phyloP scores from a whole-genome alignment of 92 coral and sea anemone genomes.

The Siderastrea siderea region DNA sequence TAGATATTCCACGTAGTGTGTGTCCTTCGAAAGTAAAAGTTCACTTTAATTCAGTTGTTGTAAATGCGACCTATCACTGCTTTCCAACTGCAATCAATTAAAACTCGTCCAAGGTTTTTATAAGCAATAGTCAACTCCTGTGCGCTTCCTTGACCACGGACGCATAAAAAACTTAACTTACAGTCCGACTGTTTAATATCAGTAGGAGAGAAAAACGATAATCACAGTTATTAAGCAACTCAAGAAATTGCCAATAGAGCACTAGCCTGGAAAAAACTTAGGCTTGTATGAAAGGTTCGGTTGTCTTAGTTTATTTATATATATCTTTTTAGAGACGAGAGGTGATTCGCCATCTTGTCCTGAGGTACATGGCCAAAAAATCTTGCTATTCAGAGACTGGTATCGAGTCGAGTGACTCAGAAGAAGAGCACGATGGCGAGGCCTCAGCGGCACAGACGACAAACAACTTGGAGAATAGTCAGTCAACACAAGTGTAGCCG shows the following conservation, averaged over 20 bases:
- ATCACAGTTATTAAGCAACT: no score
- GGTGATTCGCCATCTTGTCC: constrained; percentile 25
- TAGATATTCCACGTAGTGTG: no score
- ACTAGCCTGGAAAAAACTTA: neutral
- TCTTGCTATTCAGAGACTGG: constrained; percentile 7
- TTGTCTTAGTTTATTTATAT: neutral
- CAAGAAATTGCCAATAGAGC: neutral
- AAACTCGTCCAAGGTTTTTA: no score
- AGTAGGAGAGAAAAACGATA: no score
- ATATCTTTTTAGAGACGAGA: constrained; percentile 23
- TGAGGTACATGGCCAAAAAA: constrained; percentile 24
- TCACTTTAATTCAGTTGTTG: no score
- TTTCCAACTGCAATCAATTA: no score
- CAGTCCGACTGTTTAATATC: no score
- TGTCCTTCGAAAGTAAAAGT: no score
- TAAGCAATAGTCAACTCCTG: no score
- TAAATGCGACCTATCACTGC: no score
- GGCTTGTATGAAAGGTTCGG: neutral
- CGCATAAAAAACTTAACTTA: no score
- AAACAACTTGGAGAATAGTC: neutral
- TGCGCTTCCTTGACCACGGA: no score
- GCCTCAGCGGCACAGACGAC: neutral
- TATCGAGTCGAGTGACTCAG: constrained; percentile 3
- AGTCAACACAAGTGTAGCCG: neutral
- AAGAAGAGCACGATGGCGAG: constrained; percentile 4